These are phyloP conservation scores for Holothuria glaberrima DNA, from an alignment of 35 echinoderm and acorn worm genomes.

Conservation along the genomic window DNA sequence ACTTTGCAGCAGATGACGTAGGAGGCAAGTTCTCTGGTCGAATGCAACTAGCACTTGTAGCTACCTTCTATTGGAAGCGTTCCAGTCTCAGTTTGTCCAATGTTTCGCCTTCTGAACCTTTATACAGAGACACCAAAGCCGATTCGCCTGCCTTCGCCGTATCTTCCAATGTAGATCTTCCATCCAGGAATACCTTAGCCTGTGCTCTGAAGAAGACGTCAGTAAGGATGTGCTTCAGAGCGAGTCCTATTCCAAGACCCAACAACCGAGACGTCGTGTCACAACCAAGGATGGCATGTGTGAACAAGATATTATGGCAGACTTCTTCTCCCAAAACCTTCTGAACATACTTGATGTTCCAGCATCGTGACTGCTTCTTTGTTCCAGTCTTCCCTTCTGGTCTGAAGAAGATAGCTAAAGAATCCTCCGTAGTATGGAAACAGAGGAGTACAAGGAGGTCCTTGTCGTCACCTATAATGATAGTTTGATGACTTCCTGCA, in stretches of 20 bases:
- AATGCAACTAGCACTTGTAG: conserved; percentile 27
- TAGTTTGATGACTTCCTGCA: background rate
- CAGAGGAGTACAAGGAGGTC: conserved; percentile 48
- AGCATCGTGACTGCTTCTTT: conserved; percentile 44
- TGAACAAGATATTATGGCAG: conserved; percentile 32
- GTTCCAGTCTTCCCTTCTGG: conserved; percentile 50
- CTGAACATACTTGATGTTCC: conserved; percentile 42
- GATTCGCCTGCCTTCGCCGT: conserved; percentile 43
- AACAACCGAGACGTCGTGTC: conserved; percentile 1
- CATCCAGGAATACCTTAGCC: conserved; percentile 31
- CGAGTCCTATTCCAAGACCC: conserved; percentile 18
- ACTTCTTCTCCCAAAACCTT: conserved; percentile 52
- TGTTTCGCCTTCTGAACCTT: conserved; percentile 37
- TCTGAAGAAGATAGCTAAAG: conserved; percentile 7
- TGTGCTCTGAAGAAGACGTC: conserved; percentile 21
- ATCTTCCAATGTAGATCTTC: conserved; percentile 28
- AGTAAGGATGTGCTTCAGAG: conserved; percentile 33
- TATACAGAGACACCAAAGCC: conserved; percentile 47
- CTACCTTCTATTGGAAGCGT: conserved; percentile 19
- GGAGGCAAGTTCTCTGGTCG: conserved; percentile 23
- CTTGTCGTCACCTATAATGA: conserved; percentile 28
- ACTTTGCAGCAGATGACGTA: conserved; percentile 52
- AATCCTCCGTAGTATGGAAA: background rate
- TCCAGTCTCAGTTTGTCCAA: conserved; percentile 37
- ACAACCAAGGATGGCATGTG: conserved; percentile 49